Conservation (phyloP, 2,888 invertebrate species). For the Cistogaster globosa region DNA sequence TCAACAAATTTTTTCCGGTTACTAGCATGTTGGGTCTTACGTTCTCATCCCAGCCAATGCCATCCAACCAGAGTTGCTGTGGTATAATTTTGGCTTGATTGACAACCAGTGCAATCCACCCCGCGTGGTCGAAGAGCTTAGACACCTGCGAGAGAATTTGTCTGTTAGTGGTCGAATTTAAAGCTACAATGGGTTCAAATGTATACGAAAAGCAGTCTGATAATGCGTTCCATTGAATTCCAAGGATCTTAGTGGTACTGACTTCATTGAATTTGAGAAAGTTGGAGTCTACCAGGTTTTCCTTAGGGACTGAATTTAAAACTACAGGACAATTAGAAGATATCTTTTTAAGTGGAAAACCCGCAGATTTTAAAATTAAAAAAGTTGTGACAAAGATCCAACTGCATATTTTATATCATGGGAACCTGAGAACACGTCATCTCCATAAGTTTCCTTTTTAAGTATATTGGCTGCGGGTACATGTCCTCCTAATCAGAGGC, state of each 20-base stretch:
- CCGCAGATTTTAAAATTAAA: neutral
- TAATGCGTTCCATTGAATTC: too few relatives aligned
- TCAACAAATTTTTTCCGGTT: neutral
- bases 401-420: neutral
- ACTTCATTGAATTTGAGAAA: too few relatives aligned
- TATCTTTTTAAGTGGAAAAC: too few relatives aligned
- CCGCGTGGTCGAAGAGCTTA: neutral
- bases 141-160: neutral
- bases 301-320: too few relatives aligned
- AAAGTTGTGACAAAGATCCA: neutral
- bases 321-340: too few relatives aligned
- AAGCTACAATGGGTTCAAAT: slow-evolving; percentile 17
- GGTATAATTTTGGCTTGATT: slow-evolving; percentile 2
- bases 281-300: too few relatives aligned
- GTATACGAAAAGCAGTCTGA: slow-evolving; percentile 54
- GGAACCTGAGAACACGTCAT: neutral
- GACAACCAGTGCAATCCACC: neutral
- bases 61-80: slow-evolving; percentile 11
- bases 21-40: neutral
- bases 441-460: too few relatives aligned
- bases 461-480: too few relatives aligned
- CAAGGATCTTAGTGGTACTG: too few relatives aligned
- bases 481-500: too few relatives aligned
- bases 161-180: slow-evolving; percentile 7
- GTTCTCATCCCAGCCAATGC: neutral